Base-by-base conservation (phyloP, 2,113 vertebrate genomes). In the Sclerurus mexicanus region DNA sequence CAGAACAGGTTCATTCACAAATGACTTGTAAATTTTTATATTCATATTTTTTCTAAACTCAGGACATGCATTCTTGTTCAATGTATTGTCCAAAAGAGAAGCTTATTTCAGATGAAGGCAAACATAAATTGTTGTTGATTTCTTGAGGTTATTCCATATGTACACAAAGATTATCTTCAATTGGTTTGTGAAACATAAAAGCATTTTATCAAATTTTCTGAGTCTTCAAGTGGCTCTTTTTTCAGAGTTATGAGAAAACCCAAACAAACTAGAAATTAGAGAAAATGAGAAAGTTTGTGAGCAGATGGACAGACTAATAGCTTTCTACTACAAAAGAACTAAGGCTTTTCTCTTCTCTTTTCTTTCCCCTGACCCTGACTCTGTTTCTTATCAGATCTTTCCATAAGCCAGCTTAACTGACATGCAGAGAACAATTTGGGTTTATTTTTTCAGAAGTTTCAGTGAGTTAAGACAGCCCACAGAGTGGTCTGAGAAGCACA, bases 361-460 rank as follows among this genome's bases (percentile, higher is more conserved):
- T 37, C 14, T 69, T 3, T 72, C 6, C 25, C 6, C 19, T 49
- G 31, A 56, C 22, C 39, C 17, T 21, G 2, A 40, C 33, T 78
- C 46, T 42, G 33, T 44, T 93, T 87, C 56, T 82, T 81, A 62
- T 85, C 71, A 87, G 60, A 73, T 79, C 49, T 6, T 81, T 87
- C 59, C 7, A 5, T 58, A 69, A 87, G 21, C 56, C 81, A 79
- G 19, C 37, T 68, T 82, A 79, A 72, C 11, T 68, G 85, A 85
- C 1, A 1, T n/a, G 46, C 42, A 80, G 37, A 88, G 59, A 88
- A 83, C 67, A 93, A 81, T 69, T 76, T 91, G 53, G 13, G 33
- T 82, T 89, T 93, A 27, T 89, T 92, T 89, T 92, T 93, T 92
- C 59, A 44, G 47, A 66, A 63, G 33, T 87, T 85, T 73, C 46